Evolutionary conservation across 2,113 vertebrate species (phyloP), one percentile per base, ranked within the genome.

Genomic region (Chrysemys picta): DNA sequence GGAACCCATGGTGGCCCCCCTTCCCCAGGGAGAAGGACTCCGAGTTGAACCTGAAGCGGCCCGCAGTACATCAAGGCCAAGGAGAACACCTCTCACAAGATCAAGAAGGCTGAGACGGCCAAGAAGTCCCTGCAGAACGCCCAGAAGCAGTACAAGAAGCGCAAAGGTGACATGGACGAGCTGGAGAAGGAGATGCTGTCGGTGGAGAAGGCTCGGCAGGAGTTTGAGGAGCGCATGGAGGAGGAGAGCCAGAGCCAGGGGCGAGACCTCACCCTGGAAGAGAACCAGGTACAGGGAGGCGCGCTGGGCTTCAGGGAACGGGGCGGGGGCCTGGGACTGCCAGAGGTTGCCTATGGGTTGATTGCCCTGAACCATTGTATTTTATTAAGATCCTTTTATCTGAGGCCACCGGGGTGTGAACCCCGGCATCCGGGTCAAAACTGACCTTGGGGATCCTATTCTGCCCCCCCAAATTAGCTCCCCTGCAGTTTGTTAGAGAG

Each of bases 21-120:
- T 82, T 47, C 45, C 8, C 11, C 38, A 99, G 99, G 95, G 99
- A 99, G 91, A 99, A 99, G 90, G 99, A 99, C 91, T 98, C 99
- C 1, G 99, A 99, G 89, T 96, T 99, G 89, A 99, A 99, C 97
- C 99, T 99, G 94, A 99, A 99, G 97, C 97, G 99, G 3, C 99
- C 99, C n/a, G 0, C 99, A 99, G 96, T 99, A 99, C 98, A 99
- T 99, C 97, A 99, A 99, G 93, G 99, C 99, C 82, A 99, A 99
- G 95, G 99, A 99, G 79, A 99, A 99, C 98, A 99, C 99, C 0
- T 98, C 99, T 0, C 99, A 99, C 97, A 99, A 99, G 97, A 99
- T 99, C 96, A 99, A 99, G 96, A 99, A 99, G 95, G n/a, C 94
- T 99, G 56, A 99, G 93, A 99, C 99, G 0, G 99, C 99, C 0